Conservation (phyloP, 2,888 invertebrate genomes). For the Caenorhabditis plicata region DNA sequence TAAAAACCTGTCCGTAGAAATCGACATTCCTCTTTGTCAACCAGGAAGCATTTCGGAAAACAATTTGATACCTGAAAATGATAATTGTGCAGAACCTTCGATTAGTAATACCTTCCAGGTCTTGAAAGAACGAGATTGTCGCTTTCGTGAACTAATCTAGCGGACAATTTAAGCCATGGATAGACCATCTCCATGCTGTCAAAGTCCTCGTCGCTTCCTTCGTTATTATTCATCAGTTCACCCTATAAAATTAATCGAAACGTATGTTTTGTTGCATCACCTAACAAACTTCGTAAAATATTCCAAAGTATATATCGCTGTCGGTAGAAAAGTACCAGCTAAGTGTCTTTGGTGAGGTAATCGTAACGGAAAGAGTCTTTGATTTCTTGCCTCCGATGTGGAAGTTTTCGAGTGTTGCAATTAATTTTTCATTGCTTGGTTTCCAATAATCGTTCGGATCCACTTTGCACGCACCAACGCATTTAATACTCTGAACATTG, state of each 20-base stretch:
- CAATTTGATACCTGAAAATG: conserved; percentile 43
- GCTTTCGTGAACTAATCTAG: conserved; percentile 63
- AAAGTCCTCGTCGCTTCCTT: conserved; percentile 41
- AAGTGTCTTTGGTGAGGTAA: conserved; percentile 41
- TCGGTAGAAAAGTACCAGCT: conserved; percentile 64
- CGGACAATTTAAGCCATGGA: conserved; percentile 60
- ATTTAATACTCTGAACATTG: conserved; percentile 53
- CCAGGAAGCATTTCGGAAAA: conserved; percentile 64
- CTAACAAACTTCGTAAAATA: conserved; percentile 51
- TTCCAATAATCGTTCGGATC: conserved; percentile 53
- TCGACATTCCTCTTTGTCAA: conserved; percentile 42
- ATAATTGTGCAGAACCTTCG: not conserved
- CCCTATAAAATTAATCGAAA: conserved; percentile 4
- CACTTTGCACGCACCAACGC: conserved; percentile 52
- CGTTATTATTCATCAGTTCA: conserved; percentile 25
- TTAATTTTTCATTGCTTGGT: conserved; percentile 39
- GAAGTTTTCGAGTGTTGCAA: conserved; percentile 53
- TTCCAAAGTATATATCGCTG: conserved; percentile 62
- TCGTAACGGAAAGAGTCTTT: conserved; percentile 50
- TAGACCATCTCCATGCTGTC: conserved; percentile 62
- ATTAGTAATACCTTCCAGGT: conserved; percentile 43
- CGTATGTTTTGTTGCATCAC: not conserved
- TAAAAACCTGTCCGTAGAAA: conserved; percentile 21
- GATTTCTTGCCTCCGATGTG: conserved; percentile 54
- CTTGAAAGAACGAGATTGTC: conserved; percentile 44